Evolutionary conservation across 2,113 vertebrate species (phyloP).

Genomic region (Baryphthengus martii): DNA sequence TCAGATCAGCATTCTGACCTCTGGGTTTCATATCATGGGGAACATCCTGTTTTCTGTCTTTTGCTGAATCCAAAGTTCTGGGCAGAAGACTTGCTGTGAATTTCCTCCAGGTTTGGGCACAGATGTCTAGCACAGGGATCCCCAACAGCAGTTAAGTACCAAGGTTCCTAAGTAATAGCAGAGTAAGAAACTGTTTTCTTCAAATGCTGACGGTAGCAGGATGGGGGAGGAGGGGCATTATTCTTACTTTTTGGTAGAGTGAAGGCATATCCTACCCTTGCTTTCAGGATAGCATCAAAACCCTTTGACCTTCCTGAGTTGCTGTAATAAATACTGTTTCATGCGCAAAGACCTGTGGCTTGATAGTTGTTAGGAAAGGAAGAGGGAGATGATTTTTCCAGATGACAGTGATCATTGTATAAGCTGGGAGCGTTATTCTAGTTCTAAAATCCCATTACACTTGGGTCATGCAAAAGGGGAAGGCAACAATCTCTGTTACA

Average conservation of each 20-base stretch:
- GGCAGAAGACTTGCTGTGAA: background rate
- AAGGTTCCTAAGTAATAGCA: background rate
- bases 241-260: background rate
- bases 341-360: background rate
- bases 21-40: background rate
- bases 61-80: background rate
- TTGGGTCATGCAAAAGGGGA: background rate
- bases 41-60: background rate
- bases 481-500: background rate
- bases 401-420: background rate
- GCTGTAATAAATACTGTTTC: background rate
- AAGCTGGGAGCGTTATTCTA: background rate
- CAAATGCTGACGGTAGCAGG: background rate
- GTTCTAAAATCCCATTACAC: conserved; percentile 6
- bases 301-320: background rate
- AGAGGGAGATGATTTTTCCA: conserved; percentile 23
- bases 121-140: background rate
- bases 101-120: background rate
- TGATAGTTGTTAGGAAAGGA: background rate
- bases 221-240: background rate
- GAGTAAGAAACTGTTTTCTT: background rate
- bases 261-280: background rate
- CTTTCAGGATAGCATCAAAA: background rate
- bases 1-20: background rate
- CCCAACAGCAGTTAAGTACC: background rate